Conservation (phyloP, 2,113 vertebrate genomes). For the Murina feae region DNA sequence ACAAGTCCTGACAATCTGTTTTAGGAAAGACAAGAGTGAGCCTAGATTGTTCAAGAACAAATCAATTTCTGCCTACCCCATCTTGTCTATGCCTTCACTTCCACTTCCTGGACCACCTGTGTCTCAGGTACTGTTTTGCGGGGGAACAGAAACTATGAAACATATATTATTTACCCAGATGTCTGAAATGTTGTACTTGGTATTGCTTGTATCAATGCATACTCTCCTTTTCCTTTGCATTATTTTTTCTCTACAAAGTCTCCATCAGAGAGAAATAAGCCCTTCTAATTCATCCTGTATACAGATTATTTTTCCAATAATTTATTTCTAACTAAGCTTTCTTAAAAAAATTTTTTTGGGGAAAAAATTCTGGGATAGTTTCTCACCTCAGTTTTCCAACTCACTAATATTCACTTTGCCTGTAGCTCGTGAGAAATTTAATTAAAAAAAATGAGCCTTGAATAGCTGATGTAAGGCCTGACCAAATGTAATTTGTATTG, state of each 20-base stretch:
- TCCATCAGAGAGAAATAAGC: background rate
- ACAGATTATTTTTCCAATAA: background rate
- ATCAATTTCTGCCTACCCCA: fast-evolving
- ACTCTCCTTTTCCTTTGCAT: background rate
- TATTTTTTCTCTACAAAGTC: background rate
- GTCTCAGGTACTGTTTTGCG: background rate
- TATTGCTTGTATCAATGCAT: background rate
- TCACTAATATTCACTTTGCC: slow-evolving; percentile 5
- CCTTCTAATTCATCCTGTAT: background rate
- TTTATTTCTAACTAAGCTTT: background rate
- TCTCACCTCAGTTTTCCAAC: slow-evolving; percentile 1
- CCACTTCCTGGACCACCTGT: background rate
- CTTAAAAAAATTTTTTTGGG: background rate
- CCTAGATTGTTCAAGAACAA: background rate
- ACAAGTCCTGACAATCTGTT: background rate
- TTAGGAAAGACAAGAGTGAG: background rate
- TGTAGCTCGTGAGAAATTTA: background rate
- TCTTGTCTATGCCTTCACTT: background rate
- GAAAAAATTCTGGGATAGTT: background rate
- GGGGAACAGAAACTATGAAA: background rate
- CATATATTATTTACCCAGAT: background rate
- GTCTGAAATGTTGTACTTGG: background rate
- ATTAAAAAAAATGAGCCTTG: slow-evolving; percentile 1
- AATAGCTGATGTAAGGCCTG: background rate
- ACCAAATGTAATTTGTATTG: background rate